Base-by-base conservation (phyloP, 2,113 vertebrate species). In the Oncorhynchus gorbuscha region DNA sequence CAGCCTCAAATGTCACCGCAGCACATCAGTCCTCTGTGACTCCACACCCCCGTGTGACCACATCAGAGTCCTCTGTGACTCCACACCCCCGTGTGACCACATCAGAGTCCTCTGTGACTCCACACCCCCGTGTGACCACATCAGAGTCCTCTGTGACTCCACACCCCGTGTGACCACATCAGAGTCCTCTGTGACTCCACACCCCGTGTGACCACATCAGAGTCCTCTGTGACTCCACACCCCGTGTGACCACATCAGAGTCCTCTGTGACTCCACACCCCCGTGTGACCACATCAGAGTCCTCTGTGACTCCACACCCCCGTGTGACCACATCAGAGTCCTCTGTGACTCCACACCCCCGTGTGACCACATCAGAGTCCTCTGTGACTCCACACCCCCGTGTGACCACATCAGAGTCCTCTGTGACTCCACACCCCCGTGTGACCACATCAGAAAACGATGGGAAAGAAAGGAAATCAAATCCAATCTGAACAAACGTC, bases 1-100 rank as follows among this genome's bases (percentile, higher is more conserved):
- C 70, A 58, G 59, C 72, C 75, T 82, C 65, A 85, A 26, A 77
- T 82, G 80, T 84, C 80, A 71, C 80, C 59, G 61, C 73, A 75
- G 62, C 72, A 26, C 69, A 71, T 68, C 9, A 48, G 73, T 72
- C 18, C 82, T 61, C 79, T 61, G 70, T 69, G 66, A 79, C 67
- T 78, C 73, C 51, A 75, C 78, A 58, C 68, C 49, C 51, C 61
- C 77, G 28, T 80, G 16, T 66, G 73, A 48, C 78, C 71, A 71
- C 74, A 70, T 12, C 62, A 58, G 49, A 67, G 73, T 72, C 18
- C 82, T 61, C 79, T 61, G 70, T 69, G 66, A 79, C 67, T 78
- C 73, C 51, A 75, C 78, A 58, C 68, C 49, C 51, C 61, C 77
- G 28, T 80, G 16, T 66, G 73, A 48, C n/a, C 72, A 26, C 69